phyloP scores from a whole-genome alignment of 2,797 vertebrate species.

The Adelosebastes latens region DNA sequence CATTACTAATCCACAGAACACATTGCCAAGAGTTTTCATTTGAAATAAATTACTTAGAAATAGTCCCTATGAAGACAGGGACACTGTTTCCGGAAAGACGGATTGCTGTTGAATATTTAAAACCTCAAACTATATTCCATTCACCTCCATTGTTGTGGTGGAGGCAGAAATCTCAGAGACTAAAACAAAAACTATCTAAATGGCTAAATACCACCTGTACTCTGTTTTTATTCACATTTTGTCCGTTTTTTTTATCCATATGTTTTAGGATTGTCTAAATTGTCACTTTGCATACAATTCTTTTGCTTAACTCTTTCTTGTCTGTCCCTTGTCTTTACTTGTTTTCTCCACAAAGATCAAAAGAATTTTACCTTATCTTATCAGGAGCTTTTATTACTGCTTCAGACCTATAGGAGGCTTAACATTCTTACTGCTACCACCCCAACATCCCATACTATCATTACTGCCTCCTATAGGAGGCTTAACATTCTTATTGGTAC shows the following conservation, averaged over 20 bases:
- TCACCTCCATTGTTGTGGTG: not conserved
- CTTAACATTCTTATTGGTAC: too few species aligned
- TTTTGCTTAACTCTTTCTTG: not conserved
- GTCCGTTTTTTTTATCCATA: not conserved
- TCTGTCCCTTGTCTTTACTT: not conserved
- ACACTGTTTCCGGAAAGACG: not conserved
- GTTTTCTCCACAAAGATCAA: not conserved
- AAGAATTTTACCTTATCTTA: not conserved
- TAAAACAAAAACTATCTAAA: not conserved
- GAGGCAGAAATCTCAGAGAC: not conserved
- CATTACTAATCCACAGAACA: not conserved
- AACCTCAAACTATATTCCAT: not conserved
- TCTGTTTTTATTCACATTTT: not conserved
- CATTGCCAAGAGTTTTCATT: not conserved
- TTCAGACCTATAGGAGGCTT: not conserved
- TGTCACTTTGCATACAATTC: not conserved
- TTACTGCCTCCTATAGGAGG: too few species aligned
- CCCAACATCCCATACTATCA: too few species aligned
- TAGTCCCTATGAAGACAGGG: not conserved
- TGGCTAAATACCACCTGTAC: not conserved
- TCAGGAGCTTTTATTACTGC: not conserved
- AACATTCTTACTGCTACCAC: too few species aligned
- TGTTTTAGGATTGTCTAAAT: not conserved
- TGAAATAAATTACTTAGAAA: not conserved
- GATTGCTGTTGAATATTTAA: not conserved